A percentile compares a stretch with the other conserved stretches of the same genome.
phyloP scores from a whole-genome alignment of 2,113 vertebrate species.

The Scatophagus argus region DNA sequence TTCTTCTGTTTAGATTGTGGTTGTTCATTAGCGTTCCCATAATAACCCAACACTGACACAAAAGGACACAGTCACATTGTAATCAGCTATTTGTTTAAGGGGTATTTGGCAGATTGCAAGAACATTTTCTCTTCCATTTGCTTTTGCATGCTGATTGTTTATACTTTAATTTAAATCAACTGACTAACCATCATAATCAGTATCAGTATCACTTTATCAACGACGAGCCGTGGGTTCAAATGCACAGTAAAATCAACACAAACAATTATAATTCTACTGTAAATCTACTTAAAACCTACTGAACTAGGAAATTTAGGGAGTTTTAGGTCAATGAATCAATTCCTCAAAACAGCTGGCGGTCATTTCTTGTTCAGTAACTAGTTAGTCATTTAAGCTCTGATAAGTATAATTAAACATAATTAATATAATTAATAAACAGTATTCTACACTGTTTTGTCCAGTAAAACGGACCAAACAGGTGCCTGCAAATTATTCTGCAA shows the following conservation, averaged over 20 bases:
- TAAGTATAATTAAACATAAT: not conserved
- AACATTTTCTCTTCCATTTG: not conserved
- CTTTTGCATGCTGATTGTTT: not conserved
- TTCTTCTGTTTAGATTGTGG: constrained; percentile 37
- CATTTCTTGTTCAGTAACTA: not conserved
- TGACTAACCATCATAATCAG: not conserved
- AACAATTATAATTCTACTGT: not conserved
- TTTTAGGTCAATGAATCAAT: too few relatives aligned
- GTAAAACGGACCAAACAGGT: not conserved
- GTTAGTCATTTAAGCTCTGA: not conserved
- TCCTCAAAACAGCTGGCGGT: too few relatives aligned
- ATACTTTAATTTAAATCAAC: not conserved
- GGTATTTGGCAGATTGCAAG: not conserved
- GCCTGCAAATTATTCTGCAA: not conserved
- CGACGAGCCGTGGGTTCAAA: not conserved
- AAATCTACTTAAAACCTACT: too few relatives aligned
- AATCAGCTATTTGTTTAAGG: not conserved
- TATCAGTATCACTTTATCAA: not conserved
- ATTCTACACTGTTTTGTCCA: not conserved
- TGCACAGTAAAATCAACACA: not conserved
- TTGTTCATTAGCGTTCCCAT: constrained; percentile 24
- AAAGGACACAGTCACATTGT: not conserved
- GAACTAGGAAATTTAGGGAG: too few relatives aligned
- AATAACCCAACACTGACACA: constrained; percentile 7
- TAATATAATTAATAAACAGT: not conserved